These are phyloP conservation scores for Eugnorisma glareosa DNA, from an alignment of 2,888 invertebrate genomes.

Conservation along the genomic window DNA sequence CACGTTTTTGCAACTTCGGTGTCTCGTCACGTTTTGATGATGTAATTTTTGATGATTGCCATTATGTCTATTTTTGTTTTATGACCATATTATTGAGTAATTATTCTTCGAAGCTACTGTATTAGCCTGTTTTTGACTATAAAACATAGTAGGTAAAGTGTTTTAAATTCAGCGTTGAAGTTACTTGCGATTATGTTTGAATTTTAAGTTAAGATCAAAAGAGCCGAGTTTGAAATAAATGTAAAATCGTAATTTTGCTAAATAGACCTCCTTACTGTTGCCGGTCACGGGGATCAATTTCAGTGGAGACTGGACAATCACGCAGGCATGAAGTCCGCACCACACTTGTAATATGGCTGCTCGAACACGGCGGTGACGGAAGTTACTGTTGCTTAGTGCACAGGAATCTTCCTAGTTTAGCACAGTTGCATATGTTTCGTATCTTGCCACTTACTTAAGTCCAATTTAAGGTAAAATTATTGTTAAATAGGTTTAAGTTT, in stretches of 20 bases:
- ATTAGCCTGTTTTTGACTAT: neutral
- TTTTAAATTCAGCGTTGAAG: conserved; percentile 13
- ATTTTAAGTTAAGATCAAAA: conserved; percentile 11
- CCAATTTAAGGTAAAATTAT: too few species aligned
- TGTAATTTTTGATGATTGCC: conserved; percentile 41
- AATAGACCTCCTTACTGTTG: neutral
- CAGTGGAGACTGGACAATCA: neutral
- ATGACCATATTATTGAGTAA: conserved; percentile 38
- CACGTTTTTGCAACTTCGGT: conserved; percentile 12
- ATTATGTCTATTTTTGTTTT: conserved; percentile 53
- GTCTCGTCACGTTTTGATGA: conserved; percentile 37
- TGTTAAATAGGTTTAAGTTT: too few species aligned
- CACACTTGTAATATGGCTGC: too few species aligned
- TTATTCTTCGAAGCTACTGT: conserved; percentile 25
- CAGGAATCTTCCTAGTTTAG: too few species aligned
- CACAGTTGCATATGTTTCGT: too few species aligned
- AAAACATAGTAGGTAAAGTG: neutral
- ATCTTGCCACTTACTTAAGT: too few species aligned
- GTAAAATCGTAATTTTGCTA: neutral
- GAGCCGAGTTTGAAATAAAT: neutral
- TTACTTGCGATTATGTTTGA: neutral
- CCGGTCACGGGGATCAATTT: neutral
- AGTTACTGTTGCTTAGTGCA: too few species aligned
- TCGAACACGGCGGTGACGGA: too few species aligned
- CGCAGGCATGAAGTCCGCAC: neutral